Conservation (phyloP, 2,113 vertebrate species). For the Himantopus leucocephalus region DNA sequence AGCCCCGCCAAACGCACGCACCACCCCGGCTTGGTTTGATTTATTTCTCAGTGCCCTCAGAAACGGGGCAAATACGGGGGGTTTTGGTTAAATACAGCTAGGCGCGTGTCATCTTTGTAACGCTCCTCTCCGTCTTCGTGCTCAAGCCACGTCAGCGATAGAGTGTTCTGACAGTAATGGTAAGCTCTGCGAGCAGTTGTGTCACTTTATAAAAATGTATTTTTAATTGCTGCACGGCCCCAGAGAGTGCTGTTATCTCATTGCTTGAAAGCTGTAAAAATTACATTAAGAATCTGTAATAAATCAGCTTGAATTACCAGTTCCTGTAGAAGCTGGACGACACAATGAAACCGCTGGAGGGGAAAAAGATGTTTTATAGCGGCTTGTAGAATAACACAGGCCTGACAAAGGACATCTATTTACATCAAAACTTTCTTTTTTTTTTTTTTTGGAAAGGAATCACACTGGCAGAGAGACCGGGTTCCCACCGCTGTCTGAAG, state of each 20-base stretch:
- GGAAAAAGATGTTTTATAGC: not conserved
- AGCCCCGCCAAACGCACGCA: not conserved
- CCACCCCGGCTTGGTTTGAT: not conserved
- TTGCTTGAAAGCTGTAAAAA: not conserved
- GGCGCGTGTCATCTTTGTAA: accelerated
- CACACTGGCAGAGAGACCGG: not conserved
- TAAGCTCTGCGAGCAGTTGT: not conserved
- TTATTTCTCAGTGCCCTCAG: not conserved
- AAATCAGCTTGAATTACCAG: not conserved
- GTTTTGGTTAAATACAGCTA: not conserved
- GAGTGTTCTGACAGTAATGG: not conserved
- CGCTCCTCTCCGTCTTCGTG: not conserved
- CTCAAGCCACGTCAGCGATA: not conserved
- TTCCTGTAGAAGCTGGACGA: not conserved
- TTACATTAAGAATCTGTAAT: not conserved
- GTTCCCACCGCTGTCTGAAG: not conserved
- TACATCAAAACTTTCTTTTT: not conserved
- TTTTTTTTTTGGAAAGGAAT: not conserved
- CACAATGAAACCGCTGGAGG: not conserved
- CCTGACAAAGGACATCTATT: not conserved
- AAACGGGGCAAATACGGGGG: not conserved
- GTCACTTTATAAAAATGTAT: not conserved
- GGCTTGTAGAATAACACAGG: not conserved
- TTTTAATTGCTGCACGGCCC: not conserved
- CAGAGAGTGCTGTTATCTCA: not conserved